A percentile compares a stretch with the other conserved stretches of the same genome.
phyloP scores from a whole-genome alignment of 2,888 invertebrate species.

The Ectemnius continuus region DNA sequence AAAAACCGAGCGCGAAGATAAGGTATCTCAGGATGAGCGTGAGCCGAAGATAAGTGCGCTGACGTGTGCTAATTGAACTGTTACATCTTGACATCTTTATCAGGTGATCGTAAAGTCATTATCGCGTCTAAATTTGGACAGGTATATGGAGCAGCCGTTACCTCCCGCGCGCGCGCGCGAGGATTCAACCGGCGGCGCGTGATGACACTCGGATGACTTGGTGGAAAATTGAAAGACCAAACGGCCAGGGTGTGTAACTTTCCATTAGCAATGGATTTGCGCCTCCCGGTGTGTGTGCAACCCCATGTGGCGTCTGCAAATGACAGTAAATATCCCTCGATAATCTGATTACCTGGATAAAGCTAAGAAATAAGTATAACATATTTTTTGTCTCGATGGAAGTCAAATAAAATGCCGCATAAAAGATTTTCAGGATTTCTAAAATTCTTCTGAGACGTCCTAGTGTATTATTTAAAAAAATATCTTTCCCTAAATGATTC shows the following conservation, averaged over 20 bases:
- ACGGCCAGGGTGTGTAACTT: not conserved
- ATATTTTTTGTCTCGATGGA: too few relatives aligned
- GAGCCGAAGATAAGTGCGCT: too few relatives aligned
- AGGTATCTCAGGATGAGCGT: too few relatives aligned
- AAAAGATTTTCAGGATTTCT: too few relatives aligned
- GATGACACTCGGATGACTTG: not conserved
- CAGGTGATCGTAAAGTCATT: not conserved
- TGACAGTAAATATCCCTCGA: not conserved
- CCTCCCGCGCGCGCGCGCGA: not conserved
- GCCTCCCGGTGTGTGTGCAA: not conserved
- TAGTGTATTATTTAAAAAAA: too few relatives aligned
- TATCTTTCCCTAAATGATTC: too few relatives aligned
- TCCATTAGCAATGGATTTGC: not conserved
- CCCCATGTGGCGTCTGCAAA: not conserved
- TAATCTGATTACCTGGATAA: not conserved
- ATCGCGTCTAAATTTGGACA: conserved; percentile 7
- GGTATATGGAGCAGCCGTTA: not conserved
- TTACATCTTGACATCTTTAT: too few relatives aligned
- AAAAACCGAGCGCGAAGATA: too few relatives aligned
- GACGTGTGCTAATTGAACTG: too few relatives aligned
- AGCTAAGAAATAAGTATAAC: too few relatives aligned
- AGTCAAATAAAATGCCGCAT: too few relatives aligned
- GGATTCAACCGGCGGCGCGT: not conserved
- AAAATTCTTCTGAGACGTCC: too few relatives aligned
- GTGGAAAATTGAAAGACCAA: not conserved